These are phyloP conservation scores for Puffinus mauretanicus DNA, from an alignment of 2,113 vertebrate genomes.

Conservation along the genomic window DNA sequence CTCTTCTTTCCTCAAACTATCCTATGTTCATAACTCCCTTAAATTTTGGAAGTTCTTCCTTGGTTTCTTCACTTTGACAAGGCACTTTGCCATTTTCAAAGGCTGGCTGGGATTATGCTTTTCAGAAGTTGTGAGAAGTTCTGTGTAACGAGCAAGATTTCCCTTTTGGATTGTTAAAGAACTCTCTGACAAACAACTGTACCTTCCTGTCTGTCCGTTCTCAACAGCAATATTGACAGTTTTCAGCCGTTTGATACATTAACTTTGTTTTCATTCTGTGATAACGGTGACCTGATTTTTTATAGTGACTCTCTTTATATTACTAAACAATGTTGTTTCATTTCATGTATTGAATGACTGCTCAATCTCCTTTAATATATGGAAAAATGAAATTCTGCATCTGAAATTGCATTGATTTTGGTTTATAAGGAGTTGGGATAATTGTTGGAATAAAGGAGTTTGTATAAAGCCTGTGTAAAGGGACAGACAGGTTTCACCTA, in stretches of 20 bases:
- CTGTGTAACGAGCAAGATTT: neutral
- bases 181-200: neutral
- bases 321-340: neutral
- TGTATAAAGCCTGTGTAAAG: neutral
- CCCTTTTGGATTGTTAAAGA: neutral
- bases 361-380: slow-evolving; percentile 12
- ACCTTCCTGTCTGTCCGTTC: neutral
- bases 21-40: neutral
- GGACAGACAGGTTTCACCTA: neutral
- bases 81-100: neutral
- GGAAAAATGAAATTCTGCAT: slow-evolving; percentile 14
- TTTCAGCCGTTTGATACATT: neutral
- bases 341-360: slow-evolving; percentile 17
- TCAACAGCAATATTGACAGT: slow-evolving; percentile 21
- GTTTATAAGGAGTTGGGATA: neutral
- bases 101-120: neutral
- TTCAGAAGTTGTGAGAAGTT: neutral
- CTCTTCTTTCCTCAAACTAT: neutral
- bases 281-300: slow-evolving; percentile 33
- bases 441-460: neutral
- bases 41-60: neutral
- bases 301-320: slow-evolving; percentile 32
- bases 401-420: slow-evolving; percentile 18
- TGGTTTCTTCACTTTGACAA: neutral
- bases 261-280: slow-evolving; percentile 7